These are phyloP conservation scores for Drosophila conformis DNA, from an alignment of 2,888 invertebrate species.

Conservation along the genomic window DNA sequence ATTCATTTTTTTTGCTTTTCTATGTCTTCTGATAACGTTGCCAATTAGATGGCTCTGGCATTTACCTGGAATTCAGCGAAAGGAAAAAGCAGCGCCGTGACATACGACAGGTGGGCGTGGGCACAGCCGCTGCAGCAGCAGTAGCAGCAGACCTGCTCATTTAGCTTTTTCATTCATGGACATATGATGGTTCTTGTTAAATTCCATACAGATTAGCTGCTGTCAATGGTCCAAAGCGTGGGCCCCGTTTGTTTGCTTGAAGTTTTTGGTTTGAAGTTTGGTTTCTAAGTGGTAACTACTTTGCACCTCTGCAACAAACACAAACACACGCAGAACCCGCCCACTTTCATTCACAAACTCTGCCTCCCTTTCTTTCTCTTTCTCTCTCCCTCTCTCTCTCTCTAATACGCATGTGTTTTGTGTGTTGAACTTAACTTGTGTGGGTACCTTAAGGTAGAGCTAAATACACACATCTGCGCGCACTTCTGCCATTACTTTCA, in stretches of 20 bases:
- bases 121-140: neutral
- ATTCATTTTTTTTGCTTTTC: slow-evolving; percentile 1
- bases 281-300: slow-evolving; percentile 76
- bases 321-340: slow-evolving; percentile 33
- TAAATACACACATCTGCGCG: slow-evolving; percentile 21
- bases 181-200: slow-evolving; percentile 16
- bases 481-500: slow-evolving; percentile 19
- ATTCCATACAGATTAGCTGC: slow-evolving; percentile 56
- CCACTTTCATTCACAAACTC: neutral
- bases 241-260: slow-evolving; percentile 61
- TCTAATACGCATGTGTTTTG: slow-evolving; percentile 10
- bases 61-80: neutral
- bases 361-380: neutral
- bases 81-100: neutral
- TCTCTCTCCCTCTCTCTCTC: slow-evolving; percentile 1
- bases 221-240: slow-evolving; percentile 51
- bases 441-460: slow-evolving; percentile 60
- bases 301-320: slow-evolving; percentile 69
- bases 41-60: slow-evolving; percentile 37
- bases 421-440: slow-evolving; percentile 46
- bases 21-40: slow-evolving; percentile 23
- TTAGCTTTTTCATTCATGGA: slow-evolving; percentile 24
- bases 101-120: slow-evolving; percentile 32
- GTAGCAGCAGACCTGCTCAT: slow-evolving; percentile 8
- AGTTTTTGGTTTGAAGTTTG: slow-evolving; percentile 36